phyloP scores from a whole-genome alignment of 2,113 vertebrate species.

The Mungos mungo region DNA sequence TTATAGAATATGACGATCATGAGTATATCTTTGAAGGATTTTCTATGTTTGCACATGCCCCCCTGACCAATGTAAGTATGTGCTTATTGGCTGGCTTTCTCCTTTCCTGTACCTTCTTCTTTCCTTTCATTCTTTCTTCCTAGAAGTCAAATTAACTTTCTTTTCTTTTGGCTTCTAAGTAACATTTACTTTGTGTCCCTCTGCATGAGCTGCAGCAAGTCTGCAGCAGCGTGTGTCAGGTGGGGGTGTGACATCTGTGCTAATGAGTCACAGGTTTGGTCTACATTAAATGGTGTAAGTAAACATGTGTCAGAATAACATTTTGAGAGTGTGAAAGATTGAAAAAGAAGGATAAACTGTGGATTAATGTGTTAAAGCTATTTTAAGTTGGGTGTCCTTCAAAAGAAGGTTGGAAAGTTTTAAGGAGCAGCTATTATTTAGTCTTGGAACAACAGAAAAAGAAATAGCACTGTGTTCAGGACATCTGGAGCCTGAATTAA shows the following conservation, averaged over 20 bases:
- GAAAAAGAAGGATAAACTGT: slow-evolving; percentile 68
- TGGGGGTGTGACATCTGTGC: slow-evolving; percentile 30
- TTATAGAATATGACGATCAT: slow-evolving; percentile 98
- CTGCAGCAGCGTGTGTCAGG: neutral
- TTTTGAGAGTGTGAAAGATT: slow-evolving; percentile 68
- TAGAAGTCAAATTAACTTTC: neutral
- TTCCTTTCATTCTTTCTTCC: neutral
- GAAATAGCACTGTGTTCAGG: neutral
- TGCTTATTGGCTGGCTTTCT: neutral
- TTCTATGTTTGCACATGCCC: slow-evolving; percentile 96
- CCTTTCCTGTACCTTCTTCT: neutral
- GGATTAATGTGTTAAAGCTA: slow-evolving; percentile 63
- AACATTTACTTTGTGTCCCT: neutral
- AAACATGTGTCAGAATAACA: slow-evolving; percentile 49
- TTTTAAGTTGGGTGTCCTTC: slow-evolving; percentile 64
- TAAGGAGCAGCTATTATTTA: slow-evolving; percentile 40
- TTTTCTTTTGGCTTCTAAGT: neutral
- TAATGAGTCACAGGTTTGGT: slow-evolving; percentile 65
- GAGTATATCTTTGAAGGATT: slow-evolving; percentile 99
- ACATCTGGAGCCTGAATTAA: neutral
- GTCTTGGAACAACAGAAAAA: slow-evolving; percentile 1
- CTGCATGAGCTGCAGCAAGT: neutral
- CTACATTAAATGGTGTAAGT: slow-evolving; percentile 48
- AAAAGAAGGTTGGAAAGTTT: slow-evolving; percentile 68
- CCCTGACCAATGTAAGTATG: slow-evolving; percentile 93